phyloP scores from a whole-genome alignment of 2,113 vertebrate species.

The Cettia cetti region DNA sequence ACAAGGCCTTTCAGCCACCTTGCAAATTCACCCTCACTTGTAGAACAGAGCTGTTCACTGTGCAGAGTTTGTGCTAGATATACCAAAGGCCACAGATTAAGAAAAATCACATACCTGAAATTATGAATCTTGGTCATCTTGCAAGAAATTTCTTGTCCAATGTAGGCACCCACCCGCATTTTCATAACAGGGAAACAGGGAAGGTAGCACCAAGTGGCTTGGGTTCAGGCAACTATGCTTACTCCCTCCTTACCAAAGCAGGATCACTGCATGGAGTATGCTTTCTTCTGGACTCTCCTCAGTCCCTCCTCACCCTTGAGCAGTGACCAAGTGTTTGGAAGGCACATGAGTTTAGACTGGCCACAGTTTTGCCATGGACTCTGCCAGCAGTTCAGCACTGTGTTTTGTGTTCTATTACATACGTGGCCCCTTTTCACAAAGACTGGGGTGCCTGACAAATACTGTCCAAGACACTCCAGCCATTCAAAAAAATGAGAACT shows the following conservation, averaged over 20 bases:
- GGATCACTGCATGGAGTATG: neutral
- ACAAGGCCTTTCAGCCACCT: neutral
- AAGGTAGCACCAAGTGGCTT: neutral
- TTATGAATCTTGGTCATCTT: neutral
- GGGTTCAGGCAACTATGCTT: neutral
- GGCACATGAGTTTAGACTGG: neutral
- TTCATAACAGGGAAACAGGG: neutral
- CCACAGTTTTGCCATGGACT: neutral
- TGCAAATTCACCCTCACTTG: rapidly evolving
- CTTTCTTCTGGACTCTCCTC: neutral
- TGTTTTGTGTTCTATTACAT: neutral
- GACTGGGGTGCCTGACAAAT: neutral
- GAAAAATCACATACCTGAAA: neutral
- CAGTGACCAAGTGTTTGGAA: neutral
- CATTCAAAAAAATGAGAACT: neutral
- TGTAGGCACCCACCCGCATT: neutral
- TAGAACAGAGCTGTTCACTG: neutral
- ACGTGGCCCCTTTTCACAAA: neutral
- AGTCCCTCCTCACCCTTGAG: neutral
- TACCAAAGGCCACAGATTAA: neutral
- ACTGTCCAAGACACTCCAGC: neutral
- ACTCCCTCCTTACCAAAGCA: neutral
- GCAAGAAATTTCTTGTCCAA: neutral
- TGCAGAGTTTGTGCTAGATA: neutral
- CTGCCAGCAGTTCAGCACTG: neutral